Conservation (phyloP, 2,888 invertebrate species). For the Cylindroiulus punctatus region DNA sequence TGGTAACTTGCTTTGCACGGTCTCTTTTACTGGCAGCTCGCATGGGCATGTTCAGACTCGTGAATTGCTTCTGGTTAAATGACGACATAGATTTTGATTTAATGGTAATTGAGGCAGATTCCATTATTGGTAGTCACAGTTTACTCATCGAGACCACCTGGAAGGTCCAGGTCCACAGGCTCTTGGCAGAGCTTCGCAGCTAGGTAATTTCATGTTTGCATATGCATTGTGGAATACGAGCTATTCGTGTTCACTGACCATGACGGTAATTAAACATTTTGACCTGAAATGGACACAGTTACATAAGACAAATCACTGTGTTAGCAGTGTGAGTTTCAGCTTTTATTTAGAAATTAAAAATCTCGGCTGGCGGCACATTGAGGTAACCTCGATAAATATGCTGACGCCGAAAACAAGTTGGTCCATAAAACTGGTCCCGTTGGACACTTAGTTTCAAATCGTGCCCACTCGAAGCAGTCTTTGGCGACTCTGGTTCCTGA, state of each 20-base stretch:
- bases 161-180: constrained; percentile 10
- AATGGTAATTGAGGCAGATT: neutral
- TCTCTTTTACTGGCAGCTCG: too few relatives aligned
- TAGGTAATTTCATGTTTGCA: neutral
- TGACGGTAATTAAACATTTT: neutral
- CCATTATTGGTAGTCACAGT: neutral
- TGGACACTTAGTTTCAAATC: neutral
- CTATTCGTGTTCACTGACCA: neutral
- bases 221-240: neutral
- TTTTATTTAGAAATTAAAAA: neutral
- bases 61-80: neutral
- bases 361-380: neutral
- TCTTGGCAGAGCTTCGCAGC: neutral
- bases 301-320: neutral
- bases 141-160: neutral
- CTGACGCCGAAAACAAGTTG: neutral
- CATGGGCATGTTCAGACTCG: too few relatives aligned
- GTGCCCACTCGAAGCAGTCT: neutral
- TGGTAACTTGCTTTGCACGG: too few relatives aligned
- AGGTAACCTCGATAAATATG: constrained; percentile 36
- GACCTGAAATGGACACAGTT: neutral
- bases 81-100: neutral
- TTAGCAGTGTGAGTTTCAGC: neutral
- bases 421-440: constrained; percentile 26
- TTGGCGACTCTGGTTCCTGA: neutral